A percentile compares a stretch with the other conserved stretches of the same genome.
These are phyloP conservation scores for Leptinotarsa tumamoca DNA, from an alignment of 2,888 invertebrate genomes.

Conservation along the genomic window DNA sequence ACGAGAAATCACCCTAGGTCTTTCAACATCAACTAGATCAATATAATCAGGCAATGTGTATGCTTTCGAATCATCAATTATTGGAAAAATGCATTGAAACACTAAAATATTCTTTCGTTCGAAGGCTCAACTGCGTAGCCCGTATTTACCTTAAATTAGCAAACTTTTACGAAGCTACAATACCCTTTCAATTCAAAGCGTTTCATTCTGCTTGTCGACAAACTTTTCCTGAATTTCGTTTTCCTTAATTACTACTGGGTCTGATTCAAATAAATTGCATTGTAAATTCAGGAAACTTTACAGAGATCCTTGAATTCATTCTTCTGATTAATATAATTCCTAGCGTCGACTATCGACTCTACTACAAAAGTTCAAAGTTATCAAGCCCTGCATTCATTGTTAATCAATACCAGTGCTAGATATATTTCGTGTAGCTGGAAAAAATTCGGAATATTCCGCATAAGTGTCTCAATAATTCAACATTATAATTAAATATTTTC, in stretches of 20 bases:
- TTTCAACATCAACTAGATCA: not conserved
- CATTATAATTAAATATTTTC: no score
- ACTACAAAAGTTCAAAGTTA: no score
- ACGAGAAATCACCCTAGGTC: no score
- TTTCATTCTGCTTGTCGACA: conserved; percentile 41
- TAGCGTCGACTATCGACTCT: not conserved
- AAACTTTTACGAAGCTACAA: conserved; percentile 56
- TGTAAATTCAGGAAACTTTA: conserved; percentile 37
- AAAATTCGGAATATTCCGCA: no score
- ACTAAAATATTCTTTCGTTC: conserved; percentile 6
- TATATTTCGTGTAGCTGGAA: no score
- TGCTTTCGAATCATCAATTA: not conserved
- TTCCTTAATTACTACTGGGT: conserved; percentile 31
- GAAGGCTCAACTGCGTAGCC: conserved; percentile 46
- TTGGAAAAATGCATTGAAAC: not conserved
- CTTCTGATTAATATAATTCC: conserved; percentile 7
- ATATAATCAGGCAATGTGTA: not conserved
- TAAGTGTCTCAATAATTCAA: no score
- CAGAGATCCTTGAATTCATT: conserved; percentile 41
- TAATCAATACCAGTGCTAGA: not conserved
- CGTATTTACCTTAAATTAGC: conserved; percentile 58
- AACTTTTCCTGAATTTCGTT: conserved; percentile 47
- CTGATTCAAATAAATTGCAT: conserved; percentile 35
- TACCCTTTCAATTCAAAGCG: conserved; percentile 52
- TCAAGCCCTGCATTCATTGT: not conserved